Base-by-base conservation (phyloP, 2,888 invertebrate species). In the Dryocosmus kuriphilus region DNA sequence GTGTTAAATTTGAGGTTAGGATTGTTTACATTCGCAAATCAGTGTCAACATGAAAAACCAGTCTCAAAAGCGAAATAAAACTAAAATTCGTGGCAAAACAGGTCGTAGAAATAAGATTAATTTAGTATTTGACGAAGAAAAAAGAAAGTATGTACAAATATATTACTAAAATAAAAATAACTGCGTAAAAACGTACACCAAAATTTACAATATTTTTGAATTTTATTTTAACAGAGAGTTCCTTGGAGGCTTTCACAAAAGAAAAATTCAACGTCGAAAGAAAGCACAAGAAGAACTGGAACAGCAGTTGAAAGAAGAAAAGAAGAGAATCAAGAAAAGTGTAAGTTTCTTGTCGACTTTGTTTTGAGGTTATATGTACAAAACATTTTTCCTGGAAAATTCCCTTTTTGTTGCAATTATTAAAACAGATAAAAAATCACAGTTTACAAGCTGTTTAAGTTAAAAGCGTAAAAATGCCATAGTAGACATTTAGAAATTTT, bases 211-310 rank as follows among this genome's bases (percentile, higher is more conserved):
- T 22, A 27, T 67, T 60, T 67, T 67, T 71, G 32, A 55, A 60
- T 55, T 76, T 91, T 93, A 76, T 60, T 60, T 27, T 1, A 9
- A 24, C 88, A 97, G 97, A 88, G 96, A 97, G 65, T 97, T 96
- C 89, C 91, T 97, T 38, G 95, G 95, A 82, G 97, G 97, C 2
- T 97, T 97, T 89, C 96, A 94, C 65, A 97, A 96, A 92, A 93
- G 97, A 81, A 97, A 97, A 89, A 91, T 96, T 63, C 95, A 96
- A 89, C 93, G 97, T 65, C 94, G 95, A 88, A 95, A 95, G 85
- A 94, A 95, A 85, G 96, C 96, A 0, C 94, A 96, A 87, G 95
- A 95, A 82, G 94, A 96, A 83, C 90, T 97, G 51, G 94, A 96
- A 84, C 92, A 93, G 55, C 93, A 95, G 84, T 90, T 97, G 4